Evolutionary conservation across 1,140 invertebrate genomes (phyloP).

Genomic region (Drosophila pseudoobscura): DNA sequence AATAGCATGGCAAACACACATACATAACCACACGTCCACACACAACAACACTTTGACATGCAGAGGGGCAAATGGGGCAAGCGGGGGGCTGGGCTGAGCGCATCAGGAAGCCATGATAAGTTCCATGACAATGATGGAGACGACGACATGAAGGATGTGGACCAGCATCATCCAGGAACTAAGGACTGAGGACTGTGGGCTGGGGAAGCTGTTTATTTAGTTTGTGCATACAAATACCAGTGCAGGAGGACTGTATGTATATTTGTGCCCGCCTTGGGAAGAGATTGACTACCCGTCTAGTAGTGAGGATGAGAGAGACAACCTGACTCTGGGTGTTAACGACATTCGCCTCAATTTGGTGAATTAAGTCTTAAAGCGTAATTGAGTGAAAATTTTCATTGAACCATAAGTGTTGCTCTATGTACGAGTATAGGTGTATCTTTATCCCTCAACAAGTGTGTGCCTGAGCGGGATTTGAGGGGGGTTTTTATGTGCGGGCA

Average conservation of each 20-base stretch:
- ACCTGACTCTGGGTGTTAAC: slow-evolving; percentile 39
- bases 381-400: slow-evolving; percentile 82
- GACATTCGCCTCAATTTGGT: slow-evolving; percentile 67
- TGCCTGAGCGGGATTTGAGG: slow-evolving; percentile 3
- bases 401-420: slow-evolving; percentile 57
- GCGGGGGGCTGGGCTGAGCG: slow-evolving; percentile 1
- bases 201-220: slow-evolving; percentile 23
- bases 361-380: slow-evolving; percentile 82
- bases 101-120: slow-evolving; percentile 44
- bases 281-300: too few species aligned
- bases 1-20: slow-evolving; percentile 28
- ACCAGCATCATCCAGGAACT: too few species aligned
- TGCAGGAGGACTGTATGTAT: not conserved
- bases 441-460: slow-evolving; percentile 10
- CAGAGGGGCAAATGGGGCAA: not conserved
- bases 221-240: slow-evolving; percentile 27
- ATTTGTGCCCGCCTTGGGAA: too few species aligned
- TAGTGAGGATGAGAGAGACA: too few species aligned
- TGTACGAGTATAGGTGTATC: not conserved
- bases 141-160: slow-evolving; percentile 1
- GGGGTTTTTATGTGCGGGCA: too few species aligned
- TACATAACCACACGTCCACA: not conserved
- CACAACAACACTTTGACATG: not conserved
- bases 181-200: not conserved
- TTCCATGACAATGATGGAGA: slow-evolving; percentile 33